Evolutionary conservation across 2,888 invertebrate species (phyloP).

Genomic region (Phragmatobia fuliginosa): DNA sequence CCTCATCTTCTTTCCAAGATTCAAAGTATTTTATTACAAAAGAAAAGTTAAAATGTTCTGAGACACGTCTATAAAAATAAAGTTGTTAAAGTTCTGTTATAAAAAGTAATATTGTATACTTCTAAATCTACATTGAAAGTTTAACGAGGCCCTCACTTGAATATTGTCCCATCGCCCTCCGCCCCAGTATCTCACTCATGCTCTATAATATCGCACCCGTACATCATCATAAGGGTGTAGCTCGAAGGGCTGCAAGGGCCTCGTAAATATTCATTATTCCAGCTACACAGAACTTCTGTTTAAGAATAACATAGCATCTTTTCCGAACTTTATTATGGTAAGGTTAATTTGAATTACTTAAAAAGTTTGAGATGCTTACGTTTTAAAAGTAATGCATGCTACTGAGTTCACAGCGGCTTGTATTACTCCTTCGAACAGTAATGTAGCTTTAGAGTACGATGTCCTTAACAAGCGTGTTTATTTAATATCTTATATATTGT

Average conservation of each 20-base stretch:
- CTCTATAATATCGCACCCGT: slow-evolving; percentile 54
- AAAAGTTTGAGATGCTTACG: slow-evolving; percentile 31
- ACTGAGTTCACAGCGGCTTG: background rate
- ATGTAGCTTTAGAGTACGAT: background rate
- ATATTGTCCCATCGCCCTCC: slow-evolving; percentile 44
- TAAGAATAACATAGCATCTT: slow-evolving; percentile 57
- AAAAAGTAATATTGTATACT: slow-evolving; percentile 19
- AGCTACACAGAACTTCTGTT: slow-evolving; percentile 63
- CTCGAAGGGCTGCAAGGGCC: slow-evolving; percentile 45
- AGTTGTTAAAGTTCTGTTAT: slow-evolving; percentile 11
- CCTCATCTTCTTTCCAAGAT: background rate
- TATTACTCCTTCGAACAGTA: background rate
- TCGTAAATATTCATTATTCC: slow-evolving; percentile 68
- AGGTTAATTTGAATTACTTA: slow-evolving; percentile 56
- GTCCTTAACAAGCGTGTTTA: background rate
- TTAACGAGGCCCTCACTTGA: slow-evolving; percentile 42
- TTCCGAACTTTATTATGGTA: slow-evolving; percentile 47
- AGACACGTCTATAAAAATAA: slow-evolving; percentile 15
- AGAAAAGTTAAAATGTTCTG: background rate
- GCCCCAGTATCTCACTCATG: slow-evolving; percentile 48
- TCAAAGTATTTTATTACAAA: background rate
- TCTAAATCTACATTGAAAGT: slow-evolving; percentile 36
- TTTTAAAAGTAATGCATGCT: background rate
- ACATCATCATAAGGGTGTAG: slow-evolving; percentile 63
- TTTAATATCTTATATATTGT: background rate